phyloP scores from a whole-genome alignment of 2,113 vertebrate species.

The Tiliqua scincoides region DNA sequence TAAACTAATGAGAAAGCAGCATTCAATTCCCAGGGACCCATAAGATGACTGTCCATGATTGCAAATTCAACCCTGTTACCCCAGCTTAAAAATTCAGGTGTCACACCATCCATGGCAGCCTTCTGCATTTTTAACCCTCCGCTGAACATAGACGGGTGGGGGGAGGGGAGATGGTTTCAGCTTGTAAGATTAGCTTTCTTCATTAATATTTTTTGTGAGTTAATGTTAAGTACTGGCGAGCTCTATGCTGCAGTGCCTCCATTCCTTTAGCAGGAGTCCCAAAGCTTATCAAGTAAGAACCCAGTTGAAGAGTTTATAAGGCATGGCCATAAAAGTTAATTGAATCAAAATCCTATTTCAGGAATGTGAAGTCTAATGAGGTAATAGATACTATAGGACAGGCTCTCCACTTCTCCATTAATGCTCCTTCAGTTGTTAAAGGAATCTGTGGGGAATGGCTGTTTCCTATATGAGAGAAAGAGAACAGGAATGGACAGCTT shows the following conservation, averaged over 20 bases:
- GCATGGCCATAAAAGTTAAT: slow-evolving; percentile 34
- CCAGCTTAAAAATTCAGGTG: neutral
- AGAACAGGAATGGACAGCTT: neutral
- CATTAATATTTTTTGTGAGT: accelerated
- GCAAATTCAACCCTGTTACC: neutral
- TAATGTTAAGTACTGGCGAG: neutral
- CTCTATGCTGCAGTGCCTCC: neutral
- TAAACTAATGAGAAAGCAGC: slow-evolving; percentile 28
- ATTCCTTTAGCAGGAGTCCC: neutral
- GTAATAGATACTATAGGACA: neutral
- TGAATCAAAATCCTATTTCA: slow-evolving; percentile 24
- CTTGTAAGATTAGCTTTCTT: neutral
- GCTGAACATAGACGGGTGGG: accelerated
- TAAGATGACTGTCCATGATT: neutral
- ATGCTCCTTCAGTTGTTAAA: neutral
- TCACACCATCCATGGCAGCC: neutral
- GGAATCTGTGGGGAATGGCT: neutral
- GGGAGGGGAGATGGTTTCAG: accelerated
- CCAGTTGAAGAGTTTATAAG: slow-evolving; percentile 3
- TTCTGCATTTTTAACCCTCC: accelerated
- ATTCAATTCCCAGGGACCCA: accelerated
- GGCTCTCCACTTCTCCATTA: neutral
- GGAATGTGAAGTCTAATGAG: neutral
- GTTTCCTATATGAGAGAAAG: accelerated
- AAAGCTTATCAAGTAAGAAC: slow-evolving; percentile 11